Base-by-base conservation (phyloP, 2,888 invertebrate species). In the Tipula vernalis region DNA sequence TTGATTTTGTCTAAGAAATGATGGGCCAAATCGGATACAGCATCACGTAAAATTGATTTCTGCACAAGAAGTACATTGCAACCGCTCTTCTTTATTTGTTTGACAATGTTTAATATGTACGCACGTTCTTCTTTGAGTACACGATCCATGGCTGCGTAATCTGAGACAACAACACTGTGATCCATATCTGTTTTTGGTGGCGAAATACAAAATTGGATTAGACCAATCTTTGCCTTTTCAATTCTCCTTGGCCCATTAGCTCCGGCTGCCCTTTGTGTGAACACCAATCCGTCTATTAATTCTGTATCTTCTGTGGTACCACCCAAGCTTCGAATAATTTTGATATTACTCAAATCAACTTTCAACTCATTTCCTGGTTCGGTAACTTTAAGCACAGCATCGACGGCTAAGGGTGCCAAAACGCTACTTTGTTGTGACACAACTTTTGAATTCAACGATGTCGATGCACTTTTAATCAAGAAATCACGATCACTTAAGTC, bases 181-280 rank as follows among this genome's bases (percentile, higher is more conserved):
- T 98, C 98, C 98, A 98, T 98, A 92, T 99, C 99, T 87, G 99
- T 99, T 93, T 99, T 99, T 6, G 99, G 99, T 86, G 99, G 98
- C 13, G 99, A 99, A 91, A 99, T 97, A 91, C 99, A 99, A 92
- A 99, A 99, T 92, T 99, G 99, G 89, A 99, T 99, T 15, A 99
- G 94, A 87, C 97, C 99, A 91, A 99, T 98, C 92, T 98, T 99
- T 5, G 99, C 99, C 91, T 99, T 99, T 91, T 99, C 99, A 87
- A 99, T 94, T 89, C 96, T 95, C 89, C 95, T 96, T 0, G 99
- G 98, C 0, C 98, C 99, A 90, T 97, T 98, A 36, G 96, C 94
- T 89, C 98, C 97, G 86, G 97, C 94, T 0, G 97, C 94, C 89
- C 95, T 96, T 90, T 97, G 98, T 12, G 98, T 96, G 89, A 99